These are phyloP conservation scores for Buphagus erythrorhynchus DNA, from an alignment of 2,797 vertebrate species.

Conservation along the genomic window DNA sequence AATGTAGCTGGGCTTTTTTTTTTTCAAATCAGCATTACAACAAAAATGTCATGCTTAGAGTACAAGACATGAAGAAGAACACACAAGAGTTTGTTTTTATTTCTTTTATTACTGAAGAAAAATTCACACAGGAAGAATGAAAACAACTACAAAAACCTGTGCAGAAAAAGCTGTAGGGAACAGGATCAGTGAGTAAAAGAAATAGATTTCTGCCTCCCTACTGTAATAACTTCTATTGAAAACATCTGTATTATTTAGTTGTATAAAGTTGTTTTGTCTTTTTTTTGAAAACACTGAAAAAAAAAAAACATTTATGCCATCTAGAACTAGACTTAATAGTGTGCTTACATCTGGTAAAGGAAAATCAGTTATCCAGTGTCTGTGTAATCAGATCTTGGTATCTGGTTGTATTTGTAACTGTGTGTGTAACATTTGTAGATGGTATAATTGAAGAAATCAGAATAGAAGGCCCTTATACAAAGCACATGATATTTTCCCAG, in stretches of 20 bases:
- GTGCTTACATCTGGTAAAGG: neutral
- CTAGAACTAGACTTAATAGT: neutral
- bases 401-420: neutral
- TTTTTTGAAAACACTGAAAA: neutral
- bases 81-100: neutral
- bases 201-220: neutral
- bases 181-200: neutral
- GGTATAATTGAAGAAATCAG: neutral
- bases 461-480: neutral
- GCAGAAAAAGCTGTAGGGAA: neutral
- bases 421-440: neutral
- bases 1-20: neutral
- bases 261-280: neutral
- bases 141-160: neutral
- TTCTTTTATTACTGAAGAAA: constrained; percentile 1
- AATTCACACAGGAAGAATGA: neutral
- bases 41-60: constrained; percentile 39
- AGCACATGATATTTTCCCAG: neutral
- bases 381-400: neutral
- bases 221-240: neutral
- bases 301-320: neutral
- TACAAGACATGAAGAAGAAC: neutral
- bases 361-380: neutral
- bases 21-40: constrained; percentile 49
- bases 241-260: neutral